A percentile compares a stretch with the other conserved stretches of the same genome.
Conservation (phyloP, 2,888 invertebrate genomes). For the Enchytraeus crypticus region DNA sequence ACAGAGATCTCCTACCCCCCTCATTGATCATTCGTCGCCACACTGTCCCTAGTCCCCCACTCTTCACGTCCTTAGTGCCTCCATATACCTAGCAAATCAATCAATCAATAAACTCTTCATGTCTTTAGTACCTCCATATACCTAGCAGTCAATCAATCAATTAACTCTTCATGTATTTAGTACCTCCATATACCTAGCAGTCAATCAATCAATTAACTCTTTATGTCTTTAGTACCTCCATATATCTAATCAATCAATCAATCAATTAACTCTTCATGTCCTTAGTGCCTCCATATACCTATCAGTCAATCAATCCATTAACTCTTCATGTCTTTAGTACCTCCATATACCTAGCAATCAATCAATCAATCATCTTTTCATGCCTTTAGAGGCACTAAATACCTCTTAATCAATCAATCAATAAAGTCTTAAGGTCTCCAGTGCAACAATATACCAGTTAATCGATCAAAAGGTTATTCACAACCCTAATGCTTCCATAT, state of each 20-base stretch:
- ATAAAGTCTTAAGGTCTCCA: background rate
- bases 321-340: background rate
- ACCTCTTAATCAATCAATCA: background rate
- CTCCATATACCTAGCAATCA: background rate
- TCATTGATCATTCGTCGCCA: conserved; percentile 75
- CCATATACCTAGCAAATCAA: too few relatives aligned
- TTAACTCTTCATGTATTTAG: too few relatives aligned
- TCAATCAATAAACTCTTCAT: too few relatives aligned
- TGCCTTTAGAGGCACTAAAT: background rate
- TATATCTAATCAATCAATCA: too few relatives aligned
- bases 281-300: background rate
- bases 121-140: too few relatives aligned
- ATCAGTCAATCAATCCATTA: background rate
- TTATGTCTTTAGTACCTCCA: too few relatives aligned
- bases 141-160: too few relatives aligned
- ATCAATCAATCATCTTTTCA: background rate
- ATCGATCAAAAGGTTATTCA: too few relatives aligned
- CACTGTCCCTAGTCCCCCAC: background rate
- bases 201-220: too few relatives aligned
- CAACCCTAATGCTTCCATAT: too few relatives aligned
- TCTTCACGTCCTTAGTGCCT: too few relatives aligned
- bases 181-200: too few relatives aligned
- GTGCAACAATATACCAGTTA: background rate
- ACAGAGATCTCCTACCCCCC: conserved; percentile 77
- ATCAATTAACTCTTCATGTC: background rate